Conservation (phyloP, 2,888 invertebrate genomes). For the Yponomeuta evonymella region DNA sequence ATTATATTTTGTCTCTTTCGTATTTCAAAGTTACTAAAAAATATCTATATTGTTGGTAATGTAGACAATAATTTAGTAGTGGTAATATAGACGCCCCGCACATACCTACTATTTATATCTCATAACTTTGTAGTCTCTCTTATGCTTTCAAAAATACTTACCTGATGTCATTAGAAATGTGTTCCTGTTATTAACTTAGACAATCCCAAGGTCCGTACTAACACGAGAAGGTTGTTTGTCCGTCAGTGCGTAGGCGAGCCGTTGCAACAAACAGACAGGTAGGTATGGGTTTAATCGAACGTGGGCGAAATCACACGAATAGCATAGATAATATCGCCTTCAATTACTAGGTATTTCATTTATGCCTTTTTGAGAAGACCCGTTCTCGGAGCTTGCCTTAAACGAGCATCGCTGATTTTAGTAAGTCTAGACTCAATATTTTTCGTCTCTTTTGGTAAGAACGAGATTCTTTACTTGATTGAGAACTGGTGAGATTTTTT, state of each 20-base stretch:
- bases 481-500: background rate
- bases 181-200: no score
- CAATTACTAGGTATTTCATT: slow-evolving; percentile 33
- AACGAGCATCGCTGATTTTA: background rate
- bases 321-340: slow-evolving; percentile 23
- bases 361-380: slow-evolving; percentile 28
- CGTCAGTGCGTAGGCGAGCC: slow-evolving; percentile 18
- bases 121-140: no score
- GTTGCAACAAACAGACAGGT: slow-evolving; percentile 19
- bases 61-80: no score
- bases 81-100: no score
- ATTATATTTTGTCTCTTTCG: no score
- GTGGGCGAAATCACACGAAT: background rate
- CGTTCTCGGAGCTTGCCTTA: slow-evolving; percentile 7
- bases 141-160: no score
- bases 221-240: slow-evolving; percentile 14
- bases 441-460: background rate
- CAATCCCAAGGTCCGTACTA: slow-evolving; percentile 1
- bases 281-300: slow-evolving; percentile 21
- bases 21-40: no score
- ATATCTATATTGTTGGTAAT: no score
- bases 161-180: no score
- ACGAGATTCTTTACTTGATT: background rate
- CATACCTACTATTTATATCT: no score
- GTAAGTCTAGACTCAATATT: background rate